Evolutionary conservation across 2,888 invertebrate genomes (phyloP).

Genomic region (Anticlea derivata): DNA sequence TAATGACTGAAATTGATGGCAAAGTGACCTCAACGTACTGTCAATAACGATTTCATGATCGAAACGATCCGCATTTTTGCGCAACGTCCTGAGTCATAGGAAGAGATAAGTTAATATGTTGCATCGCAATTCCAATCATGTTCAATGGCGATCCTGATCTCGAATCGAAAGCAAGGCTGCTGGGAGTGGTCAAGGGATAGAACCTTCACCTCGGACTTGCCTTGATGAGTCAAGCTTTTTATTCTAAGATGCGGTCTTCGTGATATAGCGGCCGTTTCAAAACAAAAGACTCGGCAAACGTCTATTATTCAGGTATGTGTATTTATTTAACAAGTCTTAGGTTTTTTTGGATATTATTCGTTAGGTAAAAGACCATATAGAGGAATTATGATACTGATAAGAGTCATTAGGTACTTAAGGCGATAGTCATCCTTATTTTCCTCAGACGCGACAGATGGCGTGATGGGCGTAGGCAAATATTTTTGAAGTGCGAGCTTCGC

Average conservation of each 20-base stretch:
- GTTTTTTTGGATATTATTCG: too few relatives aligned
- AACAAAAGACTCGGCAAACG: too few relatives aligned
- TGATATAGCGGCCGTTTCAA: neutral
- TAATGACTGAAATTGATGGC: conserved; percentile 16
- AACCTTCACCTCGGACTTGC: conserved; percentile 65
- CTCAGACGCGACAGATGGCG: too few relatives aligned
- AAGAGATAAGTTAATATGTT: conserved; percentile 39
- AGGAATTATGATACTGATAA: too few relatives aligned
- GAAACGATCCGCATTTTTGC: conserved; percentile 10
- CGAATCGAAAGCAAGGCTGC: conserved; percentile 73
- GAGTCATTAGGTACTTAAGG: too few relatives aligned
- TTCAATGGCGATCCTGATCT: conserved; percentile 56
- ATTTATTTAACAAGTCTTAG: too few relatives aligned
- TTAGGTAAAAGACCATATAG: too few relatives aligned
- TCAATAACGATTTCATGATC: conserved; percentile 6
- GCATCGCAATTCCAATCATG: conserved; percentile 53
- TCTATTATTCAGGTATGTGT: too few relatives aligned
- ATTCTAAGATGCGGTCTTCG: conserved; percentile 38
- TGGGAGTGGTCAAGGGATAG: conserved; percentile 77
- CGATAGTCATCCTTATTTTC: too few relatives aligned
- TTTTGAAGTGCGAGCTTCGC: too few relatives aligned
- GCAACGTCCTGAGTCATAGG: conserved; percentile 37
- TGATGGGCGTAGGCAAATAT: too few relatives aligned
- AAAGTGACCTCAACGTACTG: conserved; percentile 7
- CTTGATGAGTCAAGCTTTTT: conserved; percentile 64